Evolutionary conservation across 2,113 vertebrate genomes (phyloP).

Genomic region (Pseudolaguvia tuberculata): DNA sequence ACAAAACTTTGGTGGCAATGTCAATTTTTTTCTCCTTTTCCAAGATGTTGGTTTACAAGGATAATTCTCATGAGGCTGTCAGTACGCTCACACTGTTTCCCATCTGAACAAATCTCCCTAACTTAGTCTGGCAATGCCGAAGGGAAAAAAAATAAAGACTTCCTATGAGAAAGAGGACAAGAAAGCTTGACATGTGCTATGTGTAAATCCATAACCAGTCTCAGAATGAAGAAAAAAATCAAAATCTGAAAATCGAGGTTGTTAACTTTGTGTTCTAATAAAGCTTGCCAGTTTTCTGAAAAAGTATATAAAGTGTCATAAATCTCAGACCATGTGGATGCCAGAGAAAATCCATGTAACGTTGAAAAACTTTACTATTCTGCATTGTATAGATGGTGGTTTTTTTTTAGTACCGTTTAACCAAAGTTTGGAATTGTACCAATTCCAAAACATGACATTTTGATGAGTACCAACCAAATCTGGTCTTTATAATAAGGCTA

Average conservation of each 20-base stretch:
- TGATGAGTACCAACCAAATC: neutral
- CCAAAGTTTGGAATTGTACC: neutral
- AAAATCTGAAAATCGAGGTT: slow-evolving; percentile 2
- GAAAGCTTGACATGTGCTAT: slow-evolving; percentile 55
- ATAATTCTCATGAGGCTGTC: slow-evolving; percentile 64
- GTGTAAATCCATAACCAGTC: slow-evolving; percentile 48
- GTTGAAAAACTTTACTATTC: slow-evolving; percentile 4
- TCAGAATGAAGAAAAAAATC: slow-evolving; percentile 25
- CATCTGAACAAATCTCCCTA: slow-evolving; percentile 63
- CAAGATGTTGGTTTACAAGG: slow-evolving; percentile 70
- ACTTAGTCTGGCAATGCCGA: slow-evolving; percentile 65
- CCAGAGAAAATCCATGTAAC: neutral
- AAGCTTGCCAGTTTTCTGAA: neutral
- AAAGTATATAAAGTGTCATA: slow-evolving; percentile 16
- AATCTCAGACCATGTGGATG: neutral
- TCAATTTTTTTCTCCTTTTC: slow-evolving; percentile 48
- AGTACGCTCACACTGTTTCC: slow-evolving; percentile 62
- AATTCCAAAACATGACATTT: neutral
- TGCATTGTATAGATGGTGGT: neutral
- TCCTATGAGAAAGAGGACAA: slow-evolving; percentile 57
- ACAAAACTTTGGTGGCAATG: slow-evolving; percentile 57
- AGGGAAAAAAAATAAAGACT: slow-evolving; percentile 60
- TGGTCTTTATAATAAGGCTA: neutral
- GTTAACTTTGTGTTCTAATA: neutral
- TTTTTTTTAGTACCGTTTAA: neutral